Evolutionary conservation across 2,888 invertebrate genomes (phyloP).

Genomic region (Nomada goodeniana): DNA sequence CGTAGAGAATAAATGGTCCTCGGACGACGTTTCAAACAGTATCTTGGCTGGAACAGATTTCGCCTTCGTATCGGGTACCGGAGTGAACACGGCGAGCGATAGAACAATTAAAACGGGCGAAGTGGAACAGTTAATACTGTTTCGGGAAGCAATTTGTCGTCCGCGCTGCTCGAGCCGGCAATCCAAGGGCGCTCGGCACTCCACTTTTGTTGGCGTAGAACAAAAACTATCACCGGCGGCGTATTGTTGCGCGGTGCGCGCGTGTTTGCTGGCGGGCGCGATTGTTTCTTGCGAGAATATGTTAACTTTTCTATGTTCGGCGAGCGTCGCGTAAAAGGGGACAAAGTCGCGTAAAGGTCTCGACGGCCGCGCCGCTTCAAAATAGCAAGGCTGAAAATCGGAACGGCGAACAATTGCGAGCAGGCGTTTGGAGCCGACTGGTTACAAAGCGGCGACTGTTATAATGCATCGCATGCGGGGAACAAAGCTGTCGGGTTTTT

Average conservation of each 20-base stretch:
- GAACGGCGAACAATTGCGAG: conserved; percentile 8
- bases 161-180: background rate
- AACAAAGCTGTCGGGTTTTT: conserved; percentile 36
- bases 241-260: conserved; percentile 4
- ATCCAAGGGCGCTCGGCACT: background rate
- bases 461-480: conserved; percentile 19
- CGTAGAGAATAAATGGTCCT: too few species aligned
- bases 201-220: background rate
- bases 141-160: too few species aligned
- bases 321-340: conserved; percentile 7
- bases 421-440: background rate
- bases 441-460: conserved; percentile 16
- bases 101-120: too few species aligned
- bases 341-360: conserved; percentile 13
- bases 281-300: conserved; percentile 13
- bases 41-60: too few species aligned
- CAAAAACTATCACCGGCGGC: background rate
- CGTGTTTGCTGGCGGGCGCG: background rate
- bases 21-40: too few species aligned
- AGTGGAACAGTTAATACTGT: too few species aligned
- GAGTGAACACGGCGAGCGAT: too few species aligned
- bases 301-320: conserved; percentile 12
- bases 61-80: too few species aligned
- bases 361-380: conserved; percentile 2
- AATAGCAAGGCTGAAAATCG: conserved; percentile 15